Evolutionary conservation across 2,888 invertebrate genomes (phyloP).

Genomic region (Bugula neritina): DNA sequence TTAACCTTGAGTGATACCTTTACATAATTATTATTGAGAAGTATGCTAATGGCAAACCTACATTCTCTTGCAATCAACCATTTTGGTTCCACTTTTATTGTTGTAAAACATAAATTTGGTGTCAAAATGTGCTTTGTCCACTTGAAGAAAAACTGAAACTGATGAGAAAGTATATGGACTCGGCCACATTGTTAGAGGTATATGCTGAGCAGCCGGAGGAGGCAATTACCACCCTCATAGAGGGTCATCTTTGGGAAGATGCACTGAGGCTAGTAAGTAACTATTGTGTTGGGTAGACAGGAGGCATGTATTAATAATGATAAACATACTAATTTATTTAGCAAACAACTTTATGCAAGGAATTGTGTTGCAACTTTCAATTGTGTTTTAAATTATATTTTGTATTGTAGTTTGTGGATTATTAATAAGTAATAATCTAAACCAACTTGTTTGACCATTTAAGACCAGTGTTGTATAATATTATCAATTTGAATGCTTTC

Average conservation of each 20-base stretch:
- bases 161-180: slow-evolving; percentile 26
- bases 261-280: slow-evolving; percentile 62
- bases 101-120: too few species aligned
- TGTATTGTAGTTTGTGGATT: not conserved
- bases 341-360: not conserved
- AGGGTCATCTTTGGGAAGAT: slow-evolving; percentile 65
- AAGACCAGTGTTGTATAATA: not conserved
- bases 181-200: slow-evolving; percentile 28
- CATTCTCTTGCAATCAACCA: too few species aligned
- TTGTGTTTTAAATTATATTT: not conserved
- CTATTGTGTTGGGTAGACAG: not conserved
- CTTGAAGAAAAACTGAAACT: slow-evolving; percentile 7
- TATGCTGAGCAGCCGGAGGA: slow-evolving; percentile 58
- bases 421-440: not conserved
- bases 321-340: not conserved
- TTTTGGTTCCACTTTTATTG: too few species aligned
- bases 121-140: not conserved
- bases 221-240: slow-evolving; percentile 63
- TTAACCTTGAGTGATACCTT: too few species aligned
- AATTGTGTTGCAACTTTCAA: not conserved
- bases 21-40: too few species aligned
- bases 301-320: not conserved
- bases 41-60: too few species aligned
- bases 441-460: not conserved
- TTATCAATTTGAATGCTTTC: not conserved